Conservation (phyloP, 2,888 invertebrate species). For the Eulithis testata region DNA sequence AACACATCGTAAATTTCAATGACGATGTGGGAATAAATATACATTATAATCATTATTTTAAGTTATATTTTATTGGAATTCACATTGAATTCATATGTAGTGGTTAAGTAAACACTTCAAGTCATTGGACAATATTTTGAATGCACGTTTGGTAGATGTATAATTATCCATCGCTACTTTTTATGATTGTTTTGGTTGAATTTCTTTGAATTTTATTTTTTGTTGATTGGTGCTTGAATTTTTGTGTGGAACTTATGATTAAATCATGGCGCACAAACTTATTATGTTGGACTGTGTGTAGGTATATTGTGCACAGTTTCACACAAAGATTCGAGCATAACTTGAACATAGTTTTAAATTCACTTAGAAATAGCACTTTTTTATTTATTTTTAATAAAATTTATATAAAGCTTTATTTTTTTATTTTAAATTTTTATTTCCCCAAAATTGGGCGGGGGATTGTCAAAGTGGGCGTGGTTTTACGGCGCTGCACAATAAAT, state of each 20-base stretch:
- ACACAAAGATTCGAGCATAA: slow-evolving; percentile 57
- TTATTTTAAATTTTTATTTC: slow-evolving; percentile 60
- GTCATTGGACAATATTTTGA: slow-evolving; percentile 46
- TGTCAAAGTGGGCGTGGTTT: slow-evolving; percentile 77
- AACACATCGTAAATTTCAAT: slow-evolving; percentile 57
- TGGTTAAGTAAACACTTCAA: slow-evolving; percentile 40
- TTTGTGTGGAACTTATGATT: slow-evolving; percentile 47
- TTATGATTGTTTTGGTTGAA: slow-evolving; percentile 48
- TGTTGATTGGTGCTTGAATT: slow-evolving; percentile 46
- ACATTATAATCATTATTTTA: slow-evolving; percentile 53
- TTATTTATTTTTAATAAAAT: slow-evolving; percentile 69
- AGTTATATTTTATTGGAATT: slow-evolving; percentile 57
- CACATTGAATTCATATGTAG: slow-evolving; percentile 59
- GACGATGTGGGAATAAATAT: slow-evolving; percentile 51
- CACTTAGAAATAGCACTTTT: slow-evolving; percentile 58
- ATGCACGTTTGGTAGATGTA: slow-evolving; percentile 69
- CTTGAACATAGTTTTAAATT: slow-evolving; percentile 54
- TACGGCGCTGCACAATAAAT: slow-evolving; percentile 78
- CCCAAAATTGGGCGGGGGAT: slow-evolving; percentile 73
- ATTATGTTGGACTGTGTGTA: background rate
- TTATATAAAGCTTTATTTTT: slow-evolving; percentile 56
- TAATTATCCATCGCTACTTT: slow-evolving; percentile 61
- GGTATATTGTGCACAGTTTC: slow-evolving; percentile 33
- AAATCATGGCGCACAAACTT: slow-evolving; percentile 6
- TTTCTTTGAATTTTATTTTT: slow-evolving; percentile 46